These are phyloP conservation scores for Catharus ustulatus DNA, from an alignment of 2,797 vertebrate species.

Conservation along the genomic window DNA sequence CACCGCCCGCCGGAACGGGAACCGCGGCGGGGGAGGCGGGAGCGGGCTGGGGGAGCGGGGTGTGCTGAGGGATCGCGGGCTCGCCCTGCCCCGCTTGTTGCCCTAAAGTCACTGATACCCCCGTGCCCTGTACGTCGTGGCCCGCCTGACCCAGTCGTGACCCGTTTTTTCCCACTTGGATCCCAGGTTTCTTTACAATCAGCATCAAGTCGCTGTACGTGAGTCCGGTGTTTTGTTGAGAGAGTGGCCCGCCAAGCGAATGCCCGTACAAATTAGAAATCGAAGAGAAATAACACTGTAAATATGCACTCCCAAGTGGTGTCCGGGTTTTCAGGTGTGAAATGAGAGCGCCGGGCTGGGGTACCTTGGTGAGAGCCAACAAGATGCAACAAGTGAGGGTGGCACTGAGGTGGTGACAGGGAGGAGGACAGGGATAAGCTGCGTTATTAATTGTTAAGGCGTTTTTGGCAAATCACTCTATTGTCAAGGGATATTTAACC, in stretches of 20 bases:
- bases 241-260: accelerated
- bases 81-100: accelerated
- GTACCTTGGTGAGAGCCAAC: neutral
- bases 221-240: neutral
- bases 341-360: neutral
- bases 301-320: accelerated
- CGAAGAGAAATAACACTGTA: accelerated
- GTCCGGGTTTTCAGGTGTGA: neutral
- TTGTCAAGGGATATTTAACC: neutral
- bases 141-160: neutral
- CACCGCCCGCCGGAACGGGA: neutral
- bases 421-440: neutral
- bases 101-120: accelerated
- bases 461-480: neutral
- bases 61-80: accelerated
- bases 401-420: neutral
- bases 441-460: neutral
- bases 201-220: neutral
- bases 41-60: neutral
- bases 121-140: neutral
- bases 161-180: neutral
- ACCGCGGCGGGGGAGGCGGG: neutral
- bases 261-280: neutral
- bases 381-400: neutral
- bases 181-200: neutral